These are phyloP conservation scores for Popillia japonica DNA, from an alignment of 1,140 invertebrate species.

Conservation along the genomic window DNA sequence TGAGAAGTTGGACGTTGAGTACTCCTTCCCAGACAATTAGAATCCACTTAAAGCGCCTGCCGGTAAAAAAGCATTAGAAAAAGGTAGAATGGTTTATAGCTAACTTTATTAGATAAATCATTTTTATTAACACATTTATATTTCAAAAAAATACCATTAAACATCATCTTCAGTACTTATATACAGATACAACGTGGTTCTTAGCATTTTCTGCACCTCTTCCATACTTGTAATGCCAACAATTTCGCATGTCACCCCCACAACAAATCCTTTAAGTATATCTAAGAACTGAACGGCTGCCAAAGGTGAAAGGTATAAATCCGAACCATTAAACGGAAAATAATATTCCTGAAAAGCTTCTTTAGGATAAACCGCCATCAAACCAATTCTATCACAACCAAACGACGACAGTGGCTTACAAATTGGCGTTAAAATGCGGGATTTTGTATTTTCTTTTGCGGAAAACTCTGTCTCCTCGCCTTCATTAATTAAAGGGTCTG, in stretches of 20 bases:
- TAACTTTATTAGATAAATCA: too few species aligned
- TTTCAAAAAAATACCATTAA: too few species aligned
- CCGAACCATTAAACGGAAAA: conserved; percentile 3
- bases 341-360: background rate
- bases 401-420: background rate
- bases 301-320: background rate
- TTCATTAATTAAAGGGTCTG: background rate
- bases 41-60: too few species aligned
- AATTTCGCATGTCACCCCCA: background rate
- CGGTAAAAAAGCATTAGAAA: too few species aligned
- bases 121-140: too few species aligned
- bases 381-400: background rate
- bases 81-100: too few species aligned
- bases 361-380: background rate
- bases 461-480: background rate
- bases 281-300: background rate
- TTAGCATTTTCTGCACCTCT: background rate
- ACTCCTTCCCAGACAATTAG: too few species aligned
- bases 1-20: too few species aligned
- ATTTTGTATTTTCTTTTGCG: background rate
- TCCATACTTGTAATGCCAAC: background rate
- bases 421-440: background rate
- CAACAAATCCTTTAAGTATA: background rate
- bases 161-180: background rate
- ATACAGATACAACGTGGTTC: background rate